Percentiles rank a stretch among this genome's conserved stretches.
Evolutionary conservation across 2,113 vertebrate genomes (phyloP).

Genomic region (Neogale vison): DNA sequence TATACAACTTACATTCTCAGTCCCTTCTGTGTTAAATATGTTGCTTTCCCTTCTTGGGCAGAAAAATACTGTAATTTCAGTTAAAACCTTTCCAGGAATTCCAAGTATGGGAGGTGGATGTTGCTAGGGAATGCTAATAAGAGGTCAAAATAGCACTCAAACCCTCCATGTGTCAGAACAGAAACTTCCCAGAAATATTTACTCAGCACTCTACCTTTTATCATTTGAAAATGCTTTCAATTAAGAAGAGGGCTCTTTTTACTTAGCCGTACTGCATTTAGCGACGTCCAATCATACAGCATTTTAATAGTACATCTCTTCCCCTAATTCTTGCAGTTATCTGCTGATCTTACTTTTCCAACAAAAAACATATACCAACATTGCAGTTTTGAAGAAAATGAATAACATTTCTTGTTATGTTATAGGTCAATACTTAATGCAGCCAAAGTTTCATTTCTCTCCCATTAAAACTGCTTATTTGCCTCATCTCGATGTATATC

Average conservation of each 20-base stretch:
- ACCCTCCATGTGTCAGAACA: conserved; percentile 6
- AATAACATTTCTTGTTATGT: conserved; percentile 58
- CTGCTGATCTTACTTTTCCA: conserved; percentile 57
- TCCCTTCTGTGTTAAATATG: conserved; percentile 9
- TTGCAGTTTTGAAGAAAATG: conserved; percentile 41
- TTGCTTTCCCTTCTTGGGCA: background rate
- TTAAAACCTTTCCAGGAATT: conserved; percentile 39
- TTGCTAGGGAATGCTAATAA: conserved; percentile 37
- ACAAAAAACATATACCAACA: conserved; percentile 47
- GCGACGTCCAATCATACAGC: conserved; percentile 37
- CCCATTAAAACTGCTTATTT: conserved; percentile 69
- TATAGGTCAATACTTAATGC: conserved; percentile 65
- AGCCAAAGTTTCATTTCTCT: conserved; percentile 64
- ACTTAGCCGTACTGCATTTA: conserved; percentile 33
- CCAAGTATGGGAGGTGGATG: background rate
- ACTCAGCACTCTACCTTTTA: conserved; percentile 34
- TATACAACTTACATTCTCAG: conserved; percentile 10
- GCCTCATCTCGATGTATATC: conserved; percentile 54
- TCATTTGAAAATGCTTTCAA: conserved; percentile 60
- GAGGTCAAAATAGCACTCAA: conserved; percentile 18
- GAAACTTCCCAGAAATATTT: conserved; percentile 49
- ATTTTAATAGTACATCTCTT: conserved; percentile 45
- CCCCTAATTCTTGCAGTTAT: conserved; percentile 45
- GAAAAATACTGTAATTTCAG: conserved; percentile 57
- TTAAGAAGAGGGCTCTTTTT: conserved; percentile 13